Conservation (phyloP, 2,113 vertebrate species). For the Gadus macrocephalus region DNA sequence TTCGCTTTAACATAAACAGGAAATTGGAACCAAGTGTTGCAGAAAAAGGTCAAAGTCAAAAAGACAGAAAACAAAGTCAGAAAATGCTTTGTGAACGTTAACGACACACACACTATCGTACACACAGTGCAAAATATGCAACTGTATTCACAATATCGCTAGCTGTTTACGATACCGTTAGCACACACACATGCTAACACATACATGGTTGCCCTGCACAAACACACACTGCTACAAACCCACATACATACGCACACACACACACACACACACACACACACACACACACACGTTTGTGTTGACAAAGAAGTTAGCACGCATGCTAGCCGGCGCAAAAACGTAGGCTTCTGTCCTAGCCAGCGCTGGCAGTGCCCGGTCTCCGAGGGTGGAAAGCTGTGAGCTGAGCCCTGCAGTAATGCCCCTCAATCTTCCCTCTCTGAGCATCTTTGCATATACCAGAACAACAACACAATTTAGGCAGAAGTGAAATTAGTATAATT, state of each 20-base stretch:
- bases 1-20: too few species aligned
- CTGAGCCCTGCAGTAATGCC: conserved; percentile 48
- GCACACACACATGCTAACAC: not conserved
- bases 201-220: not conserved
- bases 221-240: not conserved
- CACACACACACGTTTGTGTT: not conserved
- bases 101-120: not conserved
- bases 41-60: too few species aligned
- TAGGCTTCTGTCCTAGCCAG: not conserved
- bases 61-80: too few species aligned
- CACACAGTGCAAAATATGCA: not conserved
- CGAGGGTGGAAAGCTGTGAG: conserved; percentile 31
- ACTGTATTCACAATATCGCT: too few species aligned
- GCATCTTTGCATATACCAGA: conserved; percentile 55
- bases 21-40: too few species aligned
- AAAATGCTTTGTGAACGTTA: too few species aligned
- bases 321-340: not conserved
- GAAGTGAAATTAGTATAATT: conserved; percentile 68
- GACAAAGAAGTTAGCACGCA: not conserved
- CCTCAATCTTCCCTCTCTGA: conserved; percentile 48
- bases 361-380: conserved; percentile 15
- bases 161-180: too few species aligned
- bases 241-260: not conserved
- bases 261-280: not conserved
- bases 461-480: conserved; percentile 62